These are phyloP conservation scores for Hylomyscus alleni DNA, from an alignment of 2,797 vertebrate species.

Conservation along the genomic window DNA sequence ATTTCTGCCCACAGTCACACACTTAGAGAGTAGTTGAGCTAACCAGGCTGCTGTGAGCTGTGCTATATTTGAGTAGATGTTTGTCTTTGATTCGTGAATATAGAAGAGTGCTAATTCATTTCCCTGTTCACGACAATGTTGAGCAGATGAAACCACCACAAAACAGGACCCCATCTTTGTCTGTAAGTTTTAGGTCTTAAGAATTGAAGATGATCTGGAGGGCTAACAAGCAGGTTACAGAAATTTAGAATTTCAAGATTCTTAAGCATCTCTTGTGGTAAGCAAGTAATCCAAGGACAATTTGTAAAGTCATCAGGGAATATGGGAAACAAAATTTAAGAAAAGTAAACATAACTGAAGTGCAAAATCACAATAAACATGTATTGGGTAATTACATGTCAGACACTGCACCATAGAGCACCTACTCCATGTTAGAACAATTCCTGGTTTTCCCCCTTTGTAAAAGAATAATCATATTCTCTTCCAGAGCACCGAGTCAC, in stretches of 20 bases:
- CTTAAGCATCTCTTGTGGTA: background rate
- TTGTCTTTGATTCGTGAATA: background rate
- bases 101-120: background rate
- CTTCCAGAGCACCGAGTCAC: background rate
- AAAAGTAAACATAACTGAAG: background rate
- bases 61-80: fast-evolving
- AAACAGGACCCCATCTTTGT: background rate
- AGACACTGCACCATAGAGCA: background rate
- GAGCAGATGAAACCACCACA: background rate
- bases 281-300: background rate
- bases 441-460: background rate
- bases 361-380: background rate
- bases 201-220: constrained; percentile 39
- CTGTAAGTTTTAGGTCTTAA: background rate
- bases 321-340: background rate
- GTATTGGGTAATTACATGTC: background rate
- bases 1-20: background rate
- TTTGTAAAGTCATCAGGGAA: background rate
- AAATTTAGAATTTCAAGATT: background rate
- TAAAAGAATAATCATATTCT: background rate
- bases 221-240: background rate
- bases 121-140: background rate
- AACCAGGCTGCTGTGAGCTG: background rate
- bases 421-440: too few species aligned
- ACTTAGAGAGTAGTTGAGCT: background rate